Percentiles rank a stretch among this genome's conserved stretches.
Evolutionary conservation across 2,113 vertebrate species (phyloP).

Genomic region (Puffinus mauretanicus): DNA sequence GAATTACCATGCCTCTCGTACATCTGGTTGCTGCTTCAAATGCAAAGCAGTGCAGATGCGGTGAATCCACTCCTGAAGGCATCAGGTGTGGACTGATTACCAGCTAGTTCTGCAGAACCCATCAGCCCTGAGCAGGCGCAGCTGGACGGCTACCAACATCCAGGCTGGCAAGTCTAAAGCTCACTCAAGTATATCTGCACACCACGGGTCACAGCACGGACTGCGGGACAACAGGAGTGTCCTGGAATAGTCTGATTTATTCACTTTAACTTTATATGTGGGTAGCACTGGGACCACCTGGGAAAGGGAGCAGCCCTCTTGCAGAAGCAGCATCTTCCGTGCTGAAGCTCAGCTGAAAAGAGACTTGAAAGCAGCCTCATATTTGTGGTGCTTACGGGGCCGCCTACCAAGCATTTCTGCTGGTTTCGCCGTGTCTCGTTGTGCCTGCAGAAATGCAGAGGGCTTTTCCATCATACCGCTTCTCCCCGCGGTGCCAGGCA

Average conservation of each 20-base stretch:
- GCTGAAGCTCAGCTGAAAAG: neutral
- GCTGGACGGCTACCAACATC: neutral
- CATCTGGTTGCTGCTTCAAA: neutral
- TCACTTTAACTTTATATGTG: neutral
- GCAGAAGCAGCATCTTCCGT: neutral
- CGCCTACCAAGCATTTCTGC: neutral
- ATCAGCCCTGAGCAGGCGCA: neutral
- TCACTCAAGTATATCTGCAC: neutral
- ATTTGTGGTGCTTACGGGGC: neutral
- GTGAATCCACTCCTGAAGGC: neutral
- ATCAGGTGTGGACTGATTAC: neutral
- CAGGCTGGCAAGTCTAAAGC: neutral
- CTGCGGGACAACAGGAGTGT: neutral
- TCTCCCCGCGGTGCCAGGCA: neutral
- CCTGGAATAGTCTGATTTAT: neutral
- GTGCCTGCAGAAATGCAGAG: neutral
- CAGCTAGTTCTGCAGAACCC: neutral
- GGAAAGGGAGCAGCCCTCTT: neutral
- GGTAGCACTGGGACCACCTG: neutral
- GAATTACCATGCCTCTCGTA: neutral
- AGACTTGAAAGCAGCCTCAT: neutral
- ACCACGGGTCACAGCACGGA: neutral
- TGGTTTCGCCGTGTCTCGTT: rapidly evolving
- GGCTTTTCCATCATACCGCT: neutral
- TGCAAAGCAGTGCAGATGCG: neutral